Evolutionary conservation across 2,797 vertebrate genomes (phyloP).

Genomic region (Simalia tracyae): DNA sequence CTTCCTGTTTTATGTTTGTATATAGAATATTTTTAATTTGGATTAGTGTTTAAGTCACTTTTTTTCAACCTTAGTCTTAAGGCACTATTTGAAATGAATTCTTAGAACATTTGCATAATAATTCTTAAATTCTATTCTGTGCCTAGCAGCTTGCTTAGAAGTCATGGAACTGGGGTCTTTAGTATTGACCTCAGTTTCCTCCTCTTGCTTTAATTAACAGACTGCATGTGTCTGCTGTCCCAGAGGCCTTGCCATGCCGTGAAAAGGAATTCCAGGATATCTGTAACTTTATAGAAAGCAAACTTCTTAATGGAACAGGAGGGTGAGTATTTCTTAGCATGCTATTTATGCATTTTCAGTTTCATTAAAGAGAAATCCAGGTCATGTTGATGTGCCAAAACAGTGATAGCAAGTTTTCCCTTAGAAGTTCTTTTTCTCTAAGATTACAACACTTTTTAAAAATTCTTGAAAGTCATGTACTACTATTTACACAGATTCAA

Average conservation of each 20-base stretch:
- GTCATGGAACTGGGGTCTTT: not conserved
- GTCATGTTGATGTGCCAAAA: not conserved
- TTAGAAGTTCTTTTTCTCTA: not conserved
- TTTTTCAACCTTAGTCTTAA: not conserved
- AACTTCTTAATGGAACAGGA: conserved; percentile 88
- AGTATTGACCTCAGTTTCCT: not conserved
- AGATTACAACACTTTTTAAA: not conserved
- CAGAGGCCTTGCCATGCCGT: conserved; percentile 91
- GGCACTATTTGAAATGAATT: not conserved
- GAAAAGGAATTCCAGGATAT: conserved; percentile 97
- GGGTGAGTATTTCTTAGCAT: conserved; percentile 79
- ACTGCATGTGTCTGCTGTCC: conserved; percentile 90
- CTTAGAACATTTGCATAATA: not conserved
- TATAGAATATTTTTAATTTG: not conserved
- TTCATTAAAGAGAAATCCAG: not conserved
- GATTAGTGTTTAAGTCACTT: not conserved
- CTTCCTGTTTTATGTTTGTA: not conserved
- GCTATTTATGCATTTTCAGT: not conserved
- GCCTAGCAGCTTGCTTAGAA: not conserved
- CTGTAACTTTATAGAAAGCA: conserved; percentile 96
- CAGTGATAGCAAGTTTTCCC: not conserved
- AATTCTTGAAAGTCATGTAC: not conserved
- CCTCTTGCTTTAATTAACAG: conserved; percentile 65
- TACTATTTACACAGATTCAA: not conserved
- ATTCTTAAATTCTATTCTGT: conserved; percentile 2